Evolutionary conservation across 2,888 invertebrate species (phyloP).

Genomic region (Netelia inedita): DNA sequence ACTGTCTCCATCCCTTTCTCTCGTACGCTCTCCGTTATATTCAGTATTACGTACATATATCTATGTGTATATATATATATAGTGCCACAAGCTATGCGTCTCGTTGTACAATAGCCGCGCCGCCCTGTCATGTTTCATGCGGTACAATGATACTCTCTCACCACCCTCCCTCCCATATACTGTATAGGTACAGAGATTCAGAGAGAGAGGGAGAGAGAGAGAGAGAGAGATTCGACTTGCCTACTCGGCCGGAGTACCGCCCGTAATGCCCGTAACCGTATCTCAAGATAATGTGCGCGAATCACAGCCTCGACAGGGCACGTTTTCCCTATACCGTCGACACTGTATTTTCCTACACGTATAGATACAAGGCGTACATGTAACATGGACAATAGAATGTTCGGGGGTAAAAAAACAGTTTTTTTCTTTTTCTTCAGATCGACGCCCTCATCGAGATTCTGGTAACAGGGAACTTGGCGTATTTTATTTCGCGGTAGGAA

Average conservation of each 20-base stretch:
- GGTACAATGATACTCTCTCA: slow-evolving; percentile 82
- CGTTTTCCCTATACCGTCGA: slow-evolving; percentile 52
- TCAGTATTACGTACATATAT: slow-evolving; percentile 31
- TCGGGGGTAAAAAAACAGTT: neutral
- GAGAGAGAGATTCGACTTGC: slow-evolving; percentile 68
- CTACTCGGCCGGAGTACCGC: slow-evolving; percentile 71
- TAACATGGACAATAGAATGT: neutral
- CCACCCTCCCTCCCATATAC: slow-evolving; percentile 66
- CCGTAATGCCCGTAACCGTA: slow-evolving; percentile 75
- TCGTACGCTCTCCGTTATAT: slow-evolving; percentile 40
- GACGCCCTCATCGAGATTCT: too few species aligned
- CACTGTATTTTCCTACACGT: neutral
- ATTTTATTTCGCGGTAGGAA: too few species aligned
- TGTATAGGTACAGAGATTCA: slow-evolving; percentile 4
- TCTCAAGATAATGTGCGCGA: slow-evolving; percentile 82
- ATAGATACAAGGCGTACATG: slow-evolving; percentile 18
- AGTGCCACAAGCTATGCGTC: slow-evolving; percentile 78
- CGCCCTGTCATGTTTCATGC: slow-evolving; percentile 82
- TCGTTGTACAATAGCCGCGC: slow-evolving; percentile 80
- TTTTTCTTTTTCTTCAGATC: neutral
- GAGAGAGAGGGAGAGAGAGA: slow-evolving; percentile 36
- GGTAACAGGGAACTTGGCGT: too few species aligned
- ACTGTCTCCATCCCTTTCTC: slow-evolving; percentile 66
- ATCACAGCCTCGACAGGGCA: slow-evolving; percentile 72
- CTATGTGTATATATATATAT: slow-evolving; percentile 33